Conservation (phyloP, 2,113 vertebrate species). For the Oreamnos americanus region DNA sequence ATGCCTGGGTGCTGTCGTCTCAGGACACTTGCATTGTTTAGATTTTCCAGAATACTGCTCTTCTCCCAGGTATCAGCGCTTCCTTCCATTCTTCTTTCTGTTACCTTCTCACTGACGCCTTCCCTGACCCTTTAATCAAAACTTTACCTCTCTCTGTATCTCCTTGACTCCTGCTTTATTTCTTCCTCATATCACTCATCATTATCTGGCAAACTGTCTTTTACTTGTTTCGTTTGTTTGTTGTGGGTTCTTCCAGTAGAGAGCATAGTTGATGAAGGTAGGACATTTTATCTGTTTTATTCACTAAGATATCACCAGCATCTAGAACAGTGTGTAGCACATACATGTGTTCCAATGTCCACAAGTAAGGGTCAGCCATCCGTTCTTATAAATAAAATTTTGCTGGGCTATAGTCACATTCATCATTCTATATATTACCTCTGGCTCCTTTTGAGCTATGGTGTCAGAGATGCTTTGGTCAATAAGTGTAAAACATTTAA, state of each 20-base stretch:
- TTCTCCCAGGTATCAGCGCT: not conserved
- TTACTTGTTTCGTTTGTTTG: not conserved
- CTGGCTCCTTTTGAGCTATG: not conserved
- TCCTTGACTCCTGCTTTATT: not conserved
- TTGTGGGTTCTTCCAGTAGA: not conserved
- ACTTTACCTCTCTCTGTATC: not conserved
- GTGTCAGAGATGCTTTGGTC: not conserved
- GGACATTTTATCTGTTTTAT: not conserved
- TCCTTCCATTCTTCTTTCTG: not conserved
- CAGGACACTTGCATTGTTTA: not conserved
- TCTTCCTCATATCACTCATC: not conserved
- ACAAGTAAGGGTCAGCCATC: not conserved
- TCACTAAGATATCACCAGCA: not conserved
- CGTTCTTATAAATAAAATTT: not conserved
- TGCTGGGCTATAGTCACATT: not conserved
- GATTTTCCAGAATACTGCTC: not conserved
- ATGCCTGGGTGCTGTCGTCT: not conserved
- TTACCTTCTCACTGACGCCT: not conserved
- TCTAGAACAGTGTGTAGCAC: not conserved
- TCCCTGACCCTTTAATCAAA: not conserved
- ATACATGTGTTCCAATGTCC: not conserved
- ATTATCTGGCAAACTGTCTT: not conserved
- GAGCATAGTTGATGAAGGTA: not conserved
- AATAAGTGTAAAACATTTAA: not conserved
- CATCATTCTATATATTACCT: not conserved